Percentiles rank a stretch among this genome's conserved stretches.
Conservation (phyloP, 2,113 vertebrate species). For the Chloroceryle aenea region DNA sequence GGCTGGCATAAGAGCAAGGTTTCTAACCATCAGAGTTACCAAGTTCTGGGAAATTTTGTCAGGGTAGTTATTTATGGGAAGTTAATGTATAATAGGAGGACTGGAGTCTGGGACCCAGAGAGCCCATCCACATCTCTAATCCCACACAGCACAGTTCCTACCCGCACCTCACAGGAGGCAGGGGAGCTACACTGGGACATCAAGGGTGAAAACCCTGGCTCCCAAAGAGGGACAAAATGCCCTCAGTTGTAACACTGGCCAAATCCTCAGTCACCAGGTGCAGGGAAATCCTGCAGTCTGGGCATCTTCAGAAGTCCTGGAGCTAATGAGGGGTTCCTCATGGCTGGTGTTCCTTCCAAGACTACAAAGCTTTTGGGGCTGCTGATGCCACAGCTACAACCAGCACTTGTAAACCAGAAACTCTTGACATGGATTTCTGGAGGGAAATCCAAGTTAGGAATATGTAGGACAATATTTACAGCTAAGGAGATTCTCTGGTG, state of each 20-base stretch:
- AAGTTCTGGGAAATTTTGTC: not conserved
- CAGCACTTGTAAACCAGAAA: not conserved
- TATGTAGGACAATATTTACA: not conserved
- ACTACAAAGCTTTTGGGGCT: not conserved
- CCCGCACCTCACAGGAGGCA: not conserved
- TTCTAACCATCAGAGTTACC: not conserved
- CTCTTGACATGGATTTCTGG: not conserved
- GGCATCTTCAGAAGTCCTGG: not conserved
- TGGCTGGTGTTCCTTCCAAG: not conserved
- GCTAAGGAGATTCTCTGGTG: not conserved
- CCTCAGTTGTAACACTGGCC: not conserved
- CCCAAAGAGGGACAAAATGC: too few species aligned
- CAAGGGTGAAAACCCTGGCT: not conserved
- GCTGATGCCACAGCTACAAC: not conserved
- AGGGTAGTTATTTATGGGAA: not conserved
- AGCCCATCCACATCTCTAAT: not conserved
- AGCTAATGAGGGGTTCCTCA: not conserved
- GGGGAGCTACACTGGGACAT: not conserved
- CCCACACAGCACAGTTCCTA: not conserved
- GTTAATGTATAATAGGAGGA: not conserved
- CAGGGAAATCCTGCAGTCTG: rapidly evolving
- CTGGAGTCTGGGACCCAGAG: not conserved
- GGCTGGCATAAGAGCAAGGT: not conserved
- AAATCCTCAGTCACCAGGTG: not conserved
- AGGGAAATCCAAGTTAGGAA: not conserved